Evolutionary conservation across 2,113 vertebrate species (phyloP).

Genomic region (Ranitomeya variabilis): DNA sequence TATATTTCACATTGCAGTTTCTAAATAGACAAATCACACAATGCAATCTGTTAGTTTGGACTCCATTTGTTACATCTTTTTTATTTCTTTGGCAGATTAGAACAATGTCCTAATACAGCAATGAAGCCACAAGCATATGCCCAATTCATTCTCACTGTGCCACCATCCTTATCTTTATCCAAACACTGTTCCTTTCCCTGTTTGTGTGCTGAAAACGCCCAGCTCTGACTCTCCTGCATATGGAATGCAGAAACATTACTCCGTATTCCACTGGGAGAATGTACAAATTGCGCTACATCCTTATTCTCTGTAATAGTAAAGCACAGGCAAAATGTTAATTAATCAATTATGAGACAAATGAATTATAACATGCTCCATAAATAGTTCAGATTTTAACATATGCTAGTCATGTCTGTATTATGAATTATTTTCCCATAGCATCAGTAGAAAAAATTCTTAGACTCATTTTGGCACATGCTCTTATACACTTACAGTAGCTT

Average conservation of each 20-base stretch:
- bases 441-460: not conserved
- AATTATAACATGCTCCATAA: constrained; percentile 24
- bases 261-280: not conserved
- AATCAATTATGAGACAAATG: constrained; percentile 26
- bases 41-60: constrained; percentile 55
- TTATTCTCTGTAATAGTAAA: constrained; percentile 36
- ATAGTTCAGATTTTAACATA: constrained; percentile 32
- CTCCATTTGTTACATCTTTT: constrained; percentile 4
- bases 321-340: constrained; percentile 47
- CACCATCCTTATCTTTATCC: constrained; percentile 27
- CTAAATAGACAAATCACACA: constrained; percentile 33
- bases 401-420: not conserved
- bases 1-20: constrained; percentile 26
- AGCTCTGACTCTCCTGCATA: constrained; percentile 3
- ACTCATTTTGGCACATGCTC: not conserved
- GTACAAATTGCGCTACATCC: constrained; percentile 16
- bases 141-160: constrained; percentile 32
- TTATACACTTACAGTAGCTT: not conserved
- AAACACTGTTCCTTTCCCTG: not conserved
- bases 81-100: constrained; percentile 45
- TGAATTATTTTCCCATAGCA: not conserved
- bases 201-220: not conserved
- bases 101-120: constrained; percentile 22
- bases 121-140: constrained; percentile 38
- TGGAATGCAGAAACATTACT: not conserved